A percentile compares a stretch with the other conserved stretches of the same genome.
These are phyloP conservation scores for Malurus splendens DNA, from an alignment of 2,797 vertebrate genomes.

Conservation along the genomic window DNA sequence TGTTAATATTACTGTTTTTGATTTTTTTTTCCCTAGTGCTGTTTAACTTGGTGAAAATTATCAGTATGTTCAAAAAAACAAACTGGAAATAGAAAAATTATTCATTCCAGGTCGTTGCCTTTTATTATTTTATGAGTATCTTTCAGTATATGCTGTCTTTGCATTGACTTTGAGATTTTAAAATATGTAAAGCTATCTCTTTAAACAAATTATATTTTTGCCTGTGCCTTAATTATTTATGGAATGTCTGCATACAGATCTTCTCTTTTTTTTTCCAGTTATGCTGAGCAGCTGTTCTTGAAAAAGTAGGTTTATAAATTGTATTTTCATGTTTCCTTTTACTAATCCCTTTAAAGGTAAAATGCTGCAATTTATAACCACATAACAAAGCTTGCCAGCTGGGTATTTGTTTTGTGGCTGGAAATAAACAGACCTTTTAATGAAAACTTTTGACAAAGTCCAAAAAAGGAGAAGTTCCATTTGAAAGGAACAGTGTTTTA, in stretches of 20 bases:
- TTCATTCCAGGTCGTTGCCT: not conserved
- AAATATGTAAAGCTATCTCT: not conserved
- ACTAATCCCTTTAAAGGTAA: conserved; percentile 45
- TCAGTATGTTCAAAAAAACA: not conserved
- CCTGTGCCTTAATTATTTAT: not conserved
- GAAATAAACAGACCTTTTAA: not conserved
- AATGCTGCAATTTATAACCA: not conserved
- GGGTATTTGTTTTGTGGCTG: not conserved
- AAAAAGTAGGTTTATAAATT: conserved; percentile 68
- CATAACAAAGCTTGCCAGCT: not conserved
- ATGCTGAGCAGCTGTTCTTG: conserved; percentile 53
- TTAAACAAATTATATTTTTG: not conserved
- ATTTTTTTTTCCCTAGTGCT: not conserved
- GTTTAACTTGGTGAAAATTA: not conserved
- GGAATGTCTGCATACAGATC: conserved; percentile 10
- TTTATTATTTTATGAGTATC: not conserved
- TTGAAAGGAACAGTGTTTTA: not conserved
- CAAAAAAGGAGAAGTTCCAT: not conserved
- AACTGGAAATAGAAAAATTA: not conserved
- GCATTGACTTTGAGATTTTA: not conserved
- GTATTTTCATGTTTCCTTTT: conserved; percentile 34
- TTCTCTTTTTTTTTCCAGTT: conserved; percentile 51
- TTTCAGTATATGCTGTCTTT: not conserved
- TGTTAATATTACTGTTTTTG: not conserved
- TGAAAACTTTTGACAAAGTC: not conserved